These are phyloP conservation scores for Nysson spinosus DNA, from an alignment of 2,888 invertebrate species.

Conservation along the genomic window DNA sequence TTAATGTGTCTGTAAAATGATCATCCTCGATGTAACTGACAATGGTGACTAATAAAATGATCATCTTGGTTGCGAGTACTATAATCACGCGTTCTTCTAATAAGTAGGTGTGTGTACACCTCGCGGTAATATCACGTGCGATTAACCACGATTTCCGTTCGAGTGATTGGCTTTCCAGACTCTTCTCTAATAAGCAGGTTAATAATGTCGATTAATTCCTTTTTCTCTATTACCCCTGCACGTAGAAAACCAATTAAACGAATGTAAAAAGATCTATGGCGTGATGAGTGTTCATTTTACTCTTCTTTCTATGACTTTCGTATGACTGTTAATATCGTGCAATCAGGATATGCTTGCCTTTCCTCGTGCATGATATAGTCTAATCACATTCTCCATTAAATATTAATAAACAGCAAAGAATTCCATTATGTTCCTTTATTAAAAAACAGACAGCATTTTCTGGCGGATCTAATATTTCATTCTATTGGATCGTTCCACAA, in stretches of 20 bases:
- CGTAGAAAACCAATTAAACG: conserved; percentile 8
- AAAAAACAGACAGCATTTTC: no score
- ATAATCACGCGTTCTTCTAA: conserved; percentile 9
- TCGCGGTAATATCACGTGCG: background rate
- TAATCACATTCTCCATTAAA: no score
- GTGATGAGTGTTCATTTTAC: background rate
- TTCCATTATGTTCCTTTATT: no score
- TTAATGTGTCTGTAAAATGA: no score
- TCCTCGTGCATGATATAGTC: no score
- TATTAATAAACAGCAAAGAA: no score
- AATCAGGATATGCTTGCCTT: no score
- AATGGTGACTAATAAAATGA: conserved; percentile 21
- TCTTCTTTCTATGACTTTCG: background rate
- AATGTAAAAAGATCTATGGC: conserved; percentile 10
- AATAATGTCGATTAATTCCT: conserved; percentile 14
- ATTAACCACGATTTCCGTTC: conserved; percentile 19
- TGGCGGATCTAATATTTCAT: no score
- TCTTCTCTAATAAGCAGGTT: conserved; percentile 6
- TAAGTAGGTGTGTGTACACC: background rate
- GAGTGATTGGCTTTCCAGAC: conserved; percentile 2
- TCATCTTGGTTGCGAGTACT: conserved; percentile 2
- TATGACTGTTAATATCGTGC: conserved; percentile 4
- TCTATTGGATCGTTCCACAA: no score
- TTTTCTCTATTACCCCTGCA: background rate
- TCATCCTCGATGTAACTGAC: no score